These are phyloP conservation scores for Oceanodroma tethys DNA, from an alignment of 2,113 vertebrate species.

Conservation along the genomic window DNA sequence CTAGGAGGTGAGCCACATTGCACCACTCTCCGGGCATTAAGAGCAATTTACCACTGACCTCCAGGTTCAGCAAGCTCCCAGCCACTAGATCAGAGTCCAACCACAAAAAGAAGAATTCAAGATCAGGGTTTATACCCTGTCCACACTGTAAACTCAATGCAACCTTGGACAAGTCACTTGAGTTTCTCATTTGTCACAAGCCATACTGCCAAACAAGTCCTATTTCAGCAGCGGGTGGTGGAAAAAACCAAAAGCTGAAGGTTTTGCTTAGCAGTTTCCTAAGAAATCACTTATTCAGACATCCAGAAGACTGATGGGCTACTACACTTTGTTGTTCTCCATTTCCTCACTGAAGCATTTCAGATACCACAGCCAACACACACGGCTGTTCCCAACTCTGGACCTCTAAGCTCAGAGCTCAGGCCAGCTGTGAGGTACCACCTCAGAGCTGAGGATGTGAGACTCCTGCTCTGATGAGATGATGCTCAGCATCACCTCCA, in stretches of 20 bases:
- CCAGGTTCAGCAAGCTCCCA: neutral
- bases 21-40: neutral
- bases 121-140: neutral
- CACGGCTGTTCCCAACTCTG: fast-evolving
- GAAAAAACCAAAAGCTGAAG: neutral
- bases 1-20: neutral
- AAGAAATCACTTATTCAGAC: neutral
- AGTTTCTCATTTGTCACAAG: neutral
- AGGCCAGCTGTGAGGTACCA: neutral
- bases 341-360: neutral
- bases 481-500: neutral
- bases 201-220: neutral
- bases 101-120: neutral
- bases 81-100: neutral
- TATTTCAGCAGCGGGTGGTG: neutral
- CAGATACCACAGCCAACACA: neutral
- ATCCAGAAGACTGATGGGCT: neutral
- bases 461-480: neutral
- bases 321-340: neutral
- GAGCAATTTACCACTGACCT: neutral
- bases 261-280: neutral
- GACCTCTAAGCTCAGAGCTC: neutral
- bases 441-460: neutral
- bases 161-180: neutral
- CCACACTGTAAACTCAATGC: neutral